These are phyloP conservation scores for Gymnocypris eckloni DNA, from an alignment of 2,797 vertebrate genomes.

Conservation along the genomic window DNA sequence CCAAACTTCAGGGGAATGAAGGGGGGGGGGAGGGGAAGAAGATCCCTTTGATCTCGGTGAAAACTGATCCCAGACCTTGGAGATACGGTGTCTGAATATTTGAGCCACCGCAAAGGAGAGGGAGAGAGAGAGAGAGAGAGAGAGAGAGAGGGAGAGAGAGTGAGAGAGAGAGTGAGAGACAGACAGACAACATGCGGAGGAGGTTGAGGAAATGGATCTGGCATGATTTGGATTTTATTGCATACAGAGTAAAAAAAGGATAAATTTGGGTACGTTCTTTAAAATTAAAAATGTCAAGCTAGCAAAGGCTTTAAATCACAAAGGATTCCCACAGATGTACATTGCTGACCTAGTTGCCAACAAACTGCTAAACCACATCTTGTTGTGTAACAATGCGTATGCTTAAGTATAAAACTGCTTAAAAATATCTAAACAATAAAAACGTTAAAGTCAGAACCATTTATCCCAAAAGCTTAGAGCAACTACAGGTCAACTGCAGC, in stretches of 20 bases:
- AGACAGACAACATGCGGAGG: slow-evolving; percentile 62
- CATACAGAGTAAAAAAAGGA: slow-evolving; percentile 58
- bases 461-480: slow-evolving; percentile 1
- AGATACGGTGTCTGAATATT: slow-evolving; percentile 76
- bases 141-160: too few species aligned
- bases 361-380: not conserved
- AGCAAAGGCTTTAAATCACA: not conserved
- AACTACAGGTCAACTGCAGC: slow-evolving; percentile 18
- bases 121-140: slow-evolving; percentile 16
- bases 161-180: not conserved
- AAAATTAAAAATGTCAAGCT: too few species aligned
- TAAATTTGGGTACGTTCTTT: not conserved
- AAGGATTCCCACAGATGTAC: not conserved
- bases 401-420: slow-evolving; percentile 9
- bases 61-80: slow-evolving; percentile 81
- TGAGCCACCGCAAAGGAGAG: slow-evolving; percentile 70
- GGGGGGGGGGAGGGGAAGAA: slow-evolving; percentile 48
- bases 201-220: slow-evolving; percentile 38
- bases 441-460: not conserved
- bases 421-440: not conserved
- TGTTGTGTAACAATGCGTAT: not conserved
- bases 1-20: slow-evolving; percentile 74
- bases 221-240: slow-evolving; percentile 75
- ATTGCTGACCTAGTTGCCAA: slow-evolving; percentile 20
- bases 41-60: slow-evolving; percentile 82